A percentile compares a stretch with the other conserved stretches of the same genome.
Evolutionary conservation across 2,113 vertebrate genomes (phyloP).

Genomic region (Callorhinus ursinus): DNA sequence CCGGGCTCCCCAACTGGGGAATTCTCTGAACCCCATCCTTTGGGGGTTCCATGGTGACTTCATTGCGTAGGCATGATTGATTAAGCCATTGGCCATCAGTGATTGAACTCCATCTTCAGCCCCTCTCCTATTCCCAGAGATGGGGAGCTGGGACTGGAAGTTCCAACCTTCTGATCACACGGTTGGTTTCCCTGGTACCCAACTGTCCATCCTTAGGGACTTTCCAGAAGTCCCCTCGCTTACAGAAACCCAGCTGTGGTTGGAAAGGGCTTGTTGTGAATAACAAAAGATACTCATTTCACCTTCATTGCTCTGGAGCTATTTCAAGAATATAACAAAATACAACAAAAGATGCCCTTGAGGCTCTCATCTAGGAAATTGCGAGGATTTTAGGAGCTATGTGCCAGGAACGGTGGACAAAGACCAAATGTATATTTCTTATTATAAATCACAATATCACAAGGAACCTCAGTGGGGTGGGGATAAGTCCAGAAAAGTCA

Average conservation of each 20-base stretch:
- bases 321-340: slow-evolving; percentile 6
- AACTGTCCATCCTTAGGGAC: background rate
- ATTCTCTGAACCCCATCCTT: background rate
- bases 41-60: background rate
- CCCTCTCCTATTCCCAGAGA: background rate
- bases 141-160: background rate
- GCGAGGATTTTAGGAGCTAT: background rate
- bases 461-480: background rate
- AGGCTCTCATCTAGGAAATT: background rate
- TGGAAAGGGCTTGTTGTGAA: background rate
- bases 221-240: background rate
- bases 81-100: background rate
- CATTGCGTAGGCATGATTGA: background rate
- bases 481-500: background rate
- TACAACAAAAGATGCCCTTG: background rate
- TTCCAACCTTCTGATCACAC: background rate
- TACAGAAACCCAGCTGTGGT: background rate
- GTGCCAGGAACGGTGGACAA: background rate
- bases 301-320: background rate
- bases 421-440: background rate
- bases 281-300: background rate
- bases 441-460: background rate
- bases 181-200: background rate
- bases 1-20: rapidly evolving
- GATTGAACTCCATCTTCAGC: background rate